A percentile compares a stretch with the other conserved stretches of the same genome.
phyloP scores from a whole-genome alignment of 1,140 invertebrate genomes.

The Lucilia cuprina region DNA sequence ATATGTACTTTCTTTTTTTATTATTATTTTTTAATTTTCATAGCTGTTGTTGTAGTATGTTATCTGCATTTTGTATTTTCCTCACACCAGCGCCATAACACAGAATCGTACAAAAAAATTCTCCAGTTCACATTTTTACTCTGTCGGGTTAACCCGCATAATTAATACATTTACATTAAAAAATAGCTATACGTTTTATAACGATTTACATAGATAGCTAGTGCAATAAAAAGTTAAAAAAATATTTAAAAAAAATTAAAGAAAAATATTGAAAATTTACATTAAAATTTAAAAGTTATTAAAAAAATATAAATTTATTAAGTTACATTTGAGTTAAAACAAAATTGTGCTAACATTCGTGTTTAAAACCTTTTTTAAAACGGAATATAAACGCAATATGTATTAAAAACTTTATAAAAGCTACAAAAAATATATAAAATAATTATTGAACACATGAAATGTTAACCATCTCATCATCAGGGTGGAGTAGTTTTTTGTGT shows the following conservation, averaged over 20 bases:
- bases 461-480: constrained; percentile 27
- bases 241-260: not conserved
- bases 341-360: not conserved
- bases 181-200: not conserved
- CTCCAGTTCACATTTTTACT: constrained; percentile 22
- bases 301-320: not conserved
- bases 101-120: constrained; percentile 9
- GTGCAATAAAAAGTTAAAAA: not conserved
- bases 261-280: not conserved
- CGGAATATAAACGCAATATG: not conserved
- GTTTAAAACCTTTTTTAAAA: not conserved
- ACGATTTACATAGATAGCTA: too few species aligned
- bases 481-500: constrained; percentile 32
- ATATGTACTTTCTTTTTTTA: not conserved
- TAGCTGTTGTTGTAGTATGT: constrained; percentile 1
- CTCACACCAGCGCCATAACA: constrained; percentile 18
- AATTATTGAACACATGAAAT: constrained; percentile 19
- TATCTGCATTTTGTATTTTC: constrained; percentile 25
- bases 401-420: not conserved
- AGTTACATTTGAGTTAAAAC: not conserved
- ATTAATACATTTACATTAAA: not conserved
- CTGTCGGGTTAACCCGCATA: constrained; percentile 24
- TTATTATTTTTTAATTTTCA: not conserved
- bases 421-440: not conserved
- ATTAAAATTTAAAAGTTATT: not conserved